A percentile compares a stretch with the other conserved stretches of the same genome.
Conservation (phyloP, 1,140 invertebrate species). For the Caerostris extrusa region DNA sequence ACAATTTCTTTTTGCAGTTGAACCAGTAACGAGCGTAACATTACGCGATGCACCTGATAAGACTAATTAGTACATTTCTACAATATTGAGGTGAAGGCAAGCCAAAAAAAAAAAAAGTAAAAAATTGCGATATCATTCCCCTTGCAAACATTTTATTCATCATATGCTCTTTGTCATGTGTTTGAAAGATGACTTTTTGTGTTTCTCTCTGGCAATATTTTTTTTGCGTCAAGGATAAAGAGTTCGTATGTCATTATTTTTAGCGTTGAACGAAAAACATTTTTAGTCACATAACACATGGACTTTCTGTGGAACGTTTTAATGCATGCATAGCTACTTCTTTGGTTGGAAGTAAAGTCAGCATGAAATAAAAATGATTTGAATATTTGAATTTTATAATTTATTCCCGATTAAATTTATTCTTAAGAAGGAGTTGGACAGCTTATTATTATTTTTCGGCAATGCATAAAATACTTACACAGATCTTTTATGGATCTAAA, state of each 20-base stretch:
- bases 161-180: background rate
- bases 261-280: background rate
- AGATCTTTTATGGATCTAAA: no score
- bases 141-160: background rate
- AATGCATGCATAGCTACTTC: no score
- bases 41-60: background rate
- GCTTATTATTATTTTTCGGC: no score
- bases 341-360: no score
- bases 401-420: no score
- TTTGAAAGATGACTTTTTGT: slow-evolving; percentile 15
- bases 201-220: background rate
- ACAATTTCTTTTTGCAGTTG: background rate
- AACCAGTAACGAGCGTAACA: background rate
- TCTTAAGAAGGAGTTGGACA: no score
- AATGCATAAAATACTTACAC: no score
- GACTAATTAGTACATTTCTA: slow-evolving; percentile 11
- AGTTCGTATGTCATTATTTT: background rate
- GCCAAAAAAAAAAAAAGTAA: background rate
- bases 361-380: no score
- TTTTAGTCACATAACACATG: background rate
- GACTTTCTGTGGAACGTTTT: no score
- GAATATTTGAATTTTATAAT: no score
- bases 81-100: background rate
- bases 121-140: background rate
- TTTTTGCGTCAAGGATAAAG: background rate